Evolutionary conservation across 2,797 vertebrate species (phyloP), one percentile per base, ranked within the genome.

Genomic region (Ciconia nigra): DNA sequence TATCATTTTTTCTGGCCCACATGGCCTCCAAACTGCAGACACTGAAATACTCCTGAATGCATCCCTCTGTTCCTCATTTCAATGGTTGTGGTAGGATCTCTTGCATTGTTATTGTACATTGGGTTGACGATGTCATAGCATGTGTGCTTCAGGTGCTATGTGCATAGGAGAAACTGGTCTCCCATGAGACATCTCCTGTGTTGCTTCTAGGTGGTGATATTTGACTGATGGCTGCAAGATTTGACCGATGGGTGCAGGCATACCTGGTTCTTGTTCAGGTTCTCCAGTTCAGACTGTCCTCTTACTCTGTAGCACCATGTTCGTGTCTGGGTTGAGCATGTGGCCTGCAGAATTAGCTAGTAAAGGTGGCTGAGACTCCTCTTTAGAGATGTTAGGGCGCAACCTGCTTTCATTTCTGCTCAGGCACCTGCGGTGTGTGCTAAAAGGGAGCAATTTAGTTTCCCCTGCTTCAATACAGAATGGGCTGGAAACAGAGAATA

Each of bases 101-200:
- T 55, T 29, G 35, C 7, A 14, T 10, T 42, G 24, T 13, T 49
- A 3, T 0, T 17, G 29, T 51, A 6, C 31, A 1, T 46, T 0
- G 5, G 46, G 44, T 8, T 55, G 66, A 16, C 6, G 5, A 8
- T 12, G 13, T 24, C 41, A 16, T 44, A 65, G 63, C 0, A 9
- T 5, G 31, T 58, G 54, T 49, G 13, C 28, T 70, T 69, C 58
- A 39, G 72, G 58, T 47, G 33, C 42, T 35, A 33, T 8, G 10
- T n/a, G 61, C n/a, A 20, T 8, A 33, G 49, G 35, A 93, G 58
- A 62, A 82, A 7, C n/a, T 37, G 18, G 39, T 62, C 33, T 83
- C n/a, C 39, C 31, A 10, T 4, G 20, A 49, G 49, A 21, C 13
- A 47, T 39, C 54, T 90, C 92, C 44, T 51, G 20, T 58, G 20